Base-by-base conservation (phyloP, 2,113 vertebrate species). In the Chroicocephalus ridibundus region DNA sequence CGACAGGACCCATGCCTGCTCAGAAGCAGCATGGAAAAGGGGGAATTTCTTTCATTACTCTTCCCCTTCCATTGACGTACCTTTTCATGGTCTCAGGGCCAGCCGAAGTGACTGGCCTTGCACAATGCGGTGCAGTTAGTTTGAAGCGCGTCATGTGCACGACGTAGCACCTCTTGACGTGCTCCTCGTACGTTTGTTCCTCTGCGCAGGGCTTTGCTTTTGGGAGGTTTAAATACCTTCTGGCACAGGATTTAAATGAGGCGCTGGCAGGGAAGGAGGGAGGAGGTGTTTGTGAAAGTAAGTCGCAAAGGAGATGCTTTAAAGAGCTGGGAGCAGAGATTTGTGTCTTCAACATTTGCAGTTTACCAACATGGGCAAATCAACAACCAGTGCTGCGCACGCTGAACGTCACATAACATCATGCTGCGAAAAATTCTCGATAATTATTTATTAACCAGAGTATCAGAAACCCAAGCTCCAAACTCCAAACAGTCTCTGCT, bases 361-460 rank as follows among this genome's bases (percentile, higher is more conserved):
- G 89, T 24, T 76, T 72, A 26, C 24, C 6, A 52, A 1, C 24
- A 10, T 15, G 25, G 66, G 55, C 65, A 71, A 22, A 44, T 42
- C 9, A 57, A 1, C 38, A 51, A 51, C 24, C 74, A 42, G 77
- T 19, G 38, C 62, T 52, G 42, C 1, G 0, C 54, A 13, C 15
- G 0, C 66, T 34, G 46, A 66, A 12, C n/a, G 11, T 31, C 26
- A 2, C 3, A 0, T 57, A 79, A 65, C 36, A 14, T 54, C 42
- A 0, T 17, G 27, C 68, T 77, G 70, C 31, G 44, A 82, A 65
- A 87, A 74, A 54, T 11, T 85, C 75, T 65, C 8, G 2, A 8
- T 72, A 40, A 49, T 94, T 82, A 31, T 83, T 90, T 94, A 89
- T 92, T 94, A 95, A 90, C 83, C 68, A 55, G 65, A 44, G 51